Evolutionary conservation across 92 coral and sea anemone species (phyloP), one percentile per base, ranked within the genome.

Genomic region (Chrysogorgia sp.): DNA sequence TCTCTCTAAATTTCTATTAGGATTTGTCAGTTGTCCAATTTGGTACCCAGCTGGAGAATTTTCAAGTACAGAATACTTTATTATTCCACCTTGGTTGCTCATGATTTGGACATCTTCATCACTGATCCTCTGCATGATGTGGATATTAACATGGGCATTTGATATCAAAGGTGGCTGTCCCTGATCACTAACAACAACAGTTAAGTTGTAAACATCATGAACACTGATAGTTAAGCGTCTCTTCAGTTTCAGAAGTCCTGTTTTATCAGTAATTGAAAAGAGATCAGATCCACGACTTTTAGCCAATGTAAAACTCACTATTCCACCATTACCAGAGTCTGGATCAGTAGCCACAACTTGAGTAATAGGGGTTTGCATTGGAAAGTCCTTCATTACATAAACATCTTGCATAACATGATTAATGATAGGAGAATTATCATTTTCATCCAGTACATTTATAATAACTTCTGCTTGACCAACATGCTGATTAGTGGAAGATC

Each of bases 311-410:
- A 74, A 94, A 30, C 49, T 64, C 35, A 94, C 26, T 66, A 76
- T 67, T 32, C 96, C 97, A 26, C 92, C 97, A 25, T 20, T 57
- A 0, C 98, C 97, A 58, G 96, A 79, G 67, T 94, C 98, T 10
- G 80, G 89, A 67, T 94, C 98, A 64, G 67, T 63, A n/a, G 96
- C 97, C 30, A 77, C 75, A 19, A 94, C 80, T 62, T 86, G 80
- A 21, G 98, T 90, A n/a, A 94, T 85, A 35, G 90, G 84, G 24
- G 88, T 83, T 58, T 88, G 89, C 7, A 37, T 29, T 0, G 96
- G 92, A 15, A 91, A 68, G 71, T 92, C 96, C 50, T 87, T 91
- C 31, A 92, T 91, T 17, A 94, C 74, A 33, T 91, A 84, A 0
- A 89, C 86, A 79, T 85, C 85, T 48, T 83, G 75, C 7, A 29